Conservation (phyloP, 2,888 invertebrate genomes). For the Pecten maximus region DNA sequence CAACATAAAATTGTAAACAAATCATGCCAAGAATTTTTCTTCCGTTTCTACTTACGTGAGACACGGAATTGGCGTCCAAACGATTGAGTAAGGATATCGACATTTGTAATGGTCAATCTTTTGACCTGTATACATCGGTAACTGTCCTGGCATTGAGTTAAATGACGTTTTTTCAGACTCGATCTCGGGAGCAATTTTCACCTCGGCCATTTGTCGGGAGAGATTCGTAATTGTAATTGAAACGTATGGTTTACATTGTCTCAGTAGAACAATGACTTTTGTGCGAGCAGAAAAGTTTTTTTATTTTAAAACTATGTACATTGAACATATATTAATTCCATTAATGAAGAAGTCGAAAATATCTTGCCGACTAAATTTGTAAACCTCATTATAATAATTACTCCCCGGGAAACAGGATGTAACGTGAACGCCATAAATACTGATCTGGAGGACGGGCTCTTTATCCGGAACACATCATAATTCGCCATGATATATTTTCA, state of each 20-base stretch:
- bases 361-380: background rate
- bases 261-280: no score
- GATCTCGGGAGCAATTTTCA: slow-evolving; percentile 35
- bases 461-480: background rate
- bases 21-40: background rate
- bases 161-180: slow-evolving; percentile 49
- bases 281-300: no score
- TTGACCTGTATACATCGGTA: slow-evolving; percentile 61
- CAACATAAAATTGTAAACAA: background rate
- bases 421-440: background rate
- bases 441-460: background rate
- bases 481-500: background rate
- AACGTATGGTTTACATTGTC: background rate
- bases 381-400: background rate
- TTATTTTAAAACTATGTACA: no score
- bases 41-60: slow-evolving; percentile 87
- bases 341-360: no score
- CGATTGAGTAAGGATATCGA: slow-evolving; percentile 94
- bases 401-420: background rate
- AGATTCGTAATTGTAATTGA: background rate
- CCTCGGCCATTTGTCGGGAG: slow-evolving; percentile 48
- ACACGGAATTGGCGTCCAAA: slow-evolving; percentile 98
- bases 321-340: no score
- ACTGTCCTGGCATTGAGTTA: slow-evolving; percentile 49
- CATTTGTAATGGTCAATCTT: slow-evolving; percentile 80